These are phyloP conservation scores for Cyphomyrmex costatus DNA, from an alignment of 1,140 invertebrate species.

Conservation along the genomic window DNA sequence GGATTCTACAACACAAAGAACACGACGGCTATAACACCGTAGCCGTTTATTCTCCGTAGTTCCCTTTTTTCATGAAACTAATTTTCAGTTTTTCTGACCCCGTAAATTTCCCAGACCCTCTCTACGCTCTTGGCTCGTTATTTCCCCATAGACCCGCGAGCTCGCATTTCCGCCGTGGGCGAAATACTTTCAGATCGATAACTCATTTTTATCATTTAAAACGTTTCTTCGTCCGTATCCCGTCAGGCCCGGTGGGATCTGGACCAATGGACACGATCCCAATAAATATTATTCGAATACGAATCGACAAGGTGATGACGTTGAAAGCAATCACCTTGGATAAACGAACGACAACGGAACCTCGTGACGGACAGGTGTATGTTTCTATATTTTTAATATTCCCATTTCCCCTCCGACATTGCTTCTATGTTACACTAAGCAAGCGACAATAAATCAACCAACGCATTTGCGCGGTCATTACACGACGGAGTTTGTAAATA, in stretches of 20 bases:
- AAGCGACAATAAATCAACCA: slow-evolving; percentile 48
- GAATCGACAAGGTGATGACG: neutral
- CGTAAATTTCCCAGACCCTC: slow-evolving; percentile 53
- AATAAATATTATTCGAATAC: slow-evolving; percentile 54
- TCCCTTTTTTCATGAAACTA: slow-evolving; percentile 57
- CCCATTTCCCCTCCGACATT: slow-evolving; percentile 11
- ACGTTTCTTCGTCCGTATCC: slow-evolving; percentile 7
- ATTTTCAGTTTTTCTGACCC: slow-evolving; percentile 61
- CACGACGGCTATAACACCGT: slow-evolving; percentile 9
- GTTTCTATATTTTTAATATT: neutral
- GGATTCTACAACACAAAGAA: slow-evolving; percentile 11
- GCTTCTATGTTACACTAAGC: slow-evolving; percentile 36
- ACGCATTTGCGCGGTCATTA: slow-evolving; percentile 47
- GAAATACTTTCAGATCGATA: slow-evolving; percentile 57
- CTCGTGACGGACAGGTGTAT: slow-evolving; percentile 26
- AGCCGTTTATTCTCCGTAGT: neutral
- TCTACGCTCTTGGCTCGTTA: slow-evolving; percentile 33
- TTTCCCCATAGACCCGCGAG: slow-evolving; percentile 59
- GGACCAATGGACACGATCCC: slow-evolving; percentile 28
- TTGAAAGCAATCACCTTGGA: neutral
- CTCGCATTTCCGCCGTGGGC: slow-evolving; percentile 52
- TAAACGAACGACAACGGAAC: neutral
- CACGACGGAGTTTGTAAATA: slow-evolving; percentile 58
- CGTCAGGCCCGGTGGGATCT: neutral
- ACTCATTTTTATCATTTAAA: slow-evolving; percentile 66